Evolutionary conservation across 23 tunicate genomes (phyloP).

Genomic region (Ascidia mentula): DNA sequence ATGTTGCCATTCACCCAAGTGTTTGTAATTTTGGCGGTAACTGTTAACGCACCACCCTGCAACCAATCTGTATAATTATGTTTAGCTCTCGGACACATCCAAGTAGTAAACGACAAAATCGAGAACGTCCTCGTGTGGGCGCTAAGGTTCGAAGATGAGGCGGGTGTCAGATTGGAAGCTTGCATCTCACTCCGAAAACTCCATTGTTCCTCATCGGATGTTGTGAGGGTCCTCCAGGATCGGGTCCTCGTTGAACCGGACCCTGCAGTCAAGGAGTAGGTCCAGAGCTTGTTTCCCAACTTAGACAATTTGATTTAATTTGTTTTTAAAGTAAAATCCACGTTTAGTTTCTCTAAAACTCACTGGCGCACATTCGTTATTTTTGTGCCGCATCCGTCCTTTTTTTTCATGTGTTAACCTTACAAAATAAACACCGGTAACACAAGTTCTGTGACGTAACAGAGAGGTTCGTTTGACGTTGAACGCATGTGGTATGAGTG

Average conservation of each 20-base stretch:
- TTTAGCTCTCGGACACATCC: conserved; percentile 73
- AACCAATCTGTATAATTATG: too few relatives aligned
- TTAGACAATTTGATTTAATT: too few relatives aligned
- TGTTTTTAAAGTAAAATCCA: too few relatives aligned
- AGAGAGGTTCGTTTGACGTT: conserved; percentile 63
- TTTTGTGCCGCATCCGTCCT: too few relatives aligned
- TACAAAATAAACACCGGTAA: too few relatives aligned
- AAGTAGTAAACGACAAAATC: conserved; percentile 29
- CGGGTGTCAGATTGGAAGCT: conserved; percentile 80
- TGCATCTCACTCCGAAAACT: conserved; percentile 59
- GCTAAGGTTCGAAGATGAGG: conserved; percentile 77
- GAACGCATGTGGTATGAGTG: conserved; percentile 59
- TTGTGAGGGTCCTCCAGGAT: conserved; percentile 66
- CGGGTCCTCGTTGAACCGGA: conserved; percentile 86
- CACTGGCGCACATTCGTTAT: too few relatives aligned
- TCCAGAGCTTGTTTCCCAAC: neutral
- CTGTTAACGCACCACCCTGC: too few relatives aligned
- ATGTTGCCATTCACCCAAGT: too few relatives aligned
- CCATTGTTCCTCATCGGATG: conserved; percentile 14
- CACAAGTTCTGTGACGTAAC: neutral
- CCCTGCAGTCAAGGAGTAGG: conserved; percentile 67
- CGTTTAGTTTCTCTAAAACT: too few relatives aligned
- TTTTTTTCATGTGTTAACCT: too few relatives aligned
- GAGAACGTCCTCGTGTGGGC: conserved; percentile 75
- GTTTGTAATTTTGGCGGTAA: too few relatives aligned